Evolutionary conservation across 1,140 invertebrate species (phyloP).

Genomic region (Probaryconus sp.): DNA sequence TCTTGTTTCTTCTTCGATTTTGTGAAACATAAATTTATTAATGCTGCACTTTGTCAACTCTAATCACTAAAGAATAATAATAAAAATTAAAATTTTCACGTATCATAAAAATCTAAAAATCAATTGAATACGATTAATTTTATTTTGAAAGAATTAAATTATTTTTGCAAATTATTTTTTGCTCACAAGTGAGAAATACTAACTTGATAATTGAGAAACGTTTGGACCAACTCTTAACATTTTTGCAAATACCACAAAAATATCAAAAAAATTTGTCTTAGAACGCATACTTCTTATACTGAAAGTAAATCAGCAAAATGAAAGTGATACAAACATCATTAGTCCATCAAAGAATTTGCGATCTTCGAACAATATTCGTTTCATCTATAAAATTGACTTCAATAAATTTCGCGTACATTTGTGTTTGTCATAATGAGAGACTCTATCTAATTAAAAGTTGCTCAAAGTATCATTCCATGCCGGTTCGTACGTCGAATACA

Average conservation of each 20-base stretch:
- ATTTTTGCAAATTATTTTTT: too few species aligned
- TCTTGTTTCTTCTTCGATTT: slow-evolving; percentile 68
- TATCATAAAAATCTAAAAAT: background rate
- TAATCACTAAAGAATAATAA: background rate
- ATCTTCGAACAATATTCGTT: background rate
- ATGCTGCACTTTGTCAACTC: background rate
- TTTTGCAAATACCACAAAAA: too few species aligned
- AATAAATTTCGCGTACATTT: slow-evolving; percentile 30
- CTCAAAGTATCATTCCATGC: slow-evolving; percentile 27
- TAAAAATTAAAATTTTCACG: too few species aligned
- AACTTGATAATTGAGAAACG: too few species aligned
- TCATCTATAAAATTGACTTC: slow-evolving; percentile 28
- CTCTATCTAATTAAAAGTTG: slow-evolving; percentile 34
- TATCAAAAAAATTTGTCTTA: slow-evolving; percentile 43
- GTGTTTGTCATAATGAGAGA: slow-evolving; percentile 10
- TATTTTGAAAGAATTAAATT: too few species aligned
- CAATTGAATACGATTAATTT: too few species aligned
- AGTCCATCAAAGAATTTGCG: background rate
- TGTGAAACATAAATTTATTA: too few species aligned
- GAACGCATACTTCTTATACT: slow-evolving; percentile 29
- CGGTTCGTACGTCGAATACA: slow-evolving; percentile 25
- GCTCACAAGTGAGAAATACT: too few species aligned
- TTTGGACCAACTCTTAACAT: too few species aligned
- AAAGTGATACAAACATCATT: slow-evolving; percentile 6
- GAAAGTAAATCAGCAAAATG: slow-evolving; percentile 24